phyloP scores from a whole-genome alignment of 2,888 invertebrate species.

The Drosophila falleni region DNA sequence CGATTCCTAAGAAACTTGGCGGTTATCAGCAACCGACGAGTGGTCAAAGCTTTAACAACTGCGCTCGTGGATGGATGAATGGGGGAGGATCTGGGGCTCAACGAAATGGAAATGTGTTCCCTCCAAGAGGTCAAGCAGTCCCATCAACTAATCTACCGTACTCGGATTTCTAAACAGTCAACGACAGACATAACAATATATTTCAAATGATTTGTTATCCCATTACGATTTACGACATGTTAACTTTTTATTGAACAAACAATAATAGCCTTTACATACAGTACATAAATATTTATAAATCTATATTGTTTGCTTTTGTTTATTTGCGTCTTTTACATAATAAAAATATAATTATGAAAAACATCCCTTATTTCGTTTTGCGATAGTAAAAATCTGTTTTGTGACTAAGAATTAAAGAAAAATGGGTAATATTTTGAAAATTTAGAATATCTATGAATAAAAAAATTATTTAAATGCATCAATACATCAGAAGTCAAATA shows the following conservation, averaged over 20 bases:
- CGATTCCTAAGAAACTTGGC: slow-evolving; percentile 15
- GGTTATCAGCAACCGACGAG: slow-evolving; percentile 22
- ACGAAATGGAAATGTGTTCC: slow-evolving; percentile 1
- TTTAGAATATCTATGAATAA: too few relatives aligned
- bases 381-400: not conserved
- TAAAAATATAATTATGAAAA: slow-evolving; percentile 45
- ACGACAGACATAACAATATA: not conserved
- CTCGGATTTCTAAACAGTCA: slow-evolving; percentile 70
- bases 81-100: slow-evolving; percentile 1
- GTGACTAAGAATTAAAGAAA: too few relatives aligned
- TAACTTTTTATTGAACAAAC: slow-evolving; percentile 9
- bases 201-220: slow-evolving; percentile 11
- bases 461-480: too few relatives aligned
- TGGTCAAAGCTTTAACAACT: slow-evolving; percentile 91
- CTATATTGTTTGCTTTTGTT: slow-evolving; percentile 53
- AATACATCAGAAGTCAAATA: too few relatives aligned
- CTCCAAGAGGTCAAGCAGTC: slow-evolving; percentile 16
- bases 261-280: slow-evolving; percentile 4
- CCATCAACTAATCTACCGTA: slow-evolving; percentile 64
- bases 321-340: slow-evolving; percentile 59
- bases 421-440: too few relatives aligned
- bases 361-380: not conserved
- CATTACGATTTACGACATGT: slow-evolving; percentile 54
- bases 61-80: slow-evolving; percentile 91
- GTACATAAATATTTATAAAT: slow-evolving; percentile 20